Evolutionary conservation across 2,113 vertebrate genomes (phyloP).

Genomic region (Helogale parvula): DNA sequence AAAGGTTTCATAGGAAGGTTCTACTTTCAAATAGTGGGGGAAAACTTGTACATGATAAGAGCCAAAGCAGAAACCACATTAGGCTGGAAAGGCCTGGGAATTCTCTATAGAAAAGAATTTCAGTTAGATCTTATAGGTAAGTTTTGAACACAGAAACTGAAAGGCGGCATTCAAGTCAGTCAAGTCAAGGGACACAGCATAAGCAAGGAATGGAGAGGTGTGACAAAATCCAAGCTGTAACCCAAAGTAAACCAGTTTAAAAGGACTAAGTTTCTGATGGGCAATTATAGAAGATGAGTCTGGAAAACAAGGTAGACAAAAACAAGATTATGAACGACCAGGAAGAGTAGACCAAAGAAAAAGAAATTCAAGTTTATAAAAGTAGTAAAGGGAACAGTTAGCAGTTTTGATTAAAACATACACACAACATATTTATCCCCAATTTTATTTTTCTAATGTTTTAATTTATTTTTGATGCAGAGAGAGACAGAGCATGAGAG

Average conservation of each 20-base stretch:
- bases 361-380: slow-evolving; percentile 11
- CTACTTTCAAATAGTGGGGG: not conserved
- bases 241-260: not conserved
- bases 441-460: not conserved
- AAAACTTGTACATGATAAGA: not conserved
- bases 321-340: not conserved
- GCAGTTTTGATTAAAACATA: slow-evolving; percentile 25
- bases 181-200: not conserved
- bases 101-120: not conserved
- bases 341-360: not conserved
- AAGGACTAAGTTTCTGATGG: not conserved
- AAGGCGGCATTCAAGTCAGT: not conserved
- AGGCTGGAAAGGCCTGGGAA: not conserved
- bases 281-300: not conserved
- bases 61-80: not conserved
- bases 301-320: not conserved
- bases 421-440: not conserved
- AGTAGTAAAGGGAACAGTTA: not conserved
- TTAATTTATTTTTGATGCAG: too few species aligned
- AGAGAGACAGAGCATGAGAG: too few species aligned
- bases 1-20: not conserved
- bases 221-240: slow-evolving; percentile 5
- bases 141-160: not conserved
- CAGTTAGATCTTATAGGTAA: not conserved
- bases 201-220: not conserved